A percentile compares a stretch with the other conserved stretches of the same genome.
Conservation (phyloP, 2,797 vertebrate genomes). For the Enteromius fasciolatus region DNA sequence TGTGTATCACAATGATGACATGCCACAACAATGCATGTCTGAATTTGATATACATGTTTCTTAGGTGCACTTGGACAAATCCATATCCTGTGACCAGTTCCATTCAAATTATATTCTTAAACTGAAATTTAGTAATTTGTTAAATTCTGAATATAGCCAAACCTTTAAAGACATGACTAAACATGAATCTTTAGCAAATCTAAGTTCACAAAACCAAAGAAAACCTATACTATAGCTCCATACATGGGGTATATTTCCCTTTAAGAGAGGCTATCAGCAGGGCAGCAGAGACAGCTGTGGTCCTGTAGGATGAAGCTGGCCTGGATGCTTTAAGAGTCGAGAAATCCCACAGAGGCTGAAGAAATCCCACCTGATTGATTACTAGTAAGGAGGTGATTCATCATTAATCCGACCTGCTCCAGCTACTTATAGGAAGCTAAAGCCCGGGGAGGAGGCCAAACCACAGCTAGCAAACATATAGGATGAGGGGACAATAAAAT, state of each 20-base stretch:
- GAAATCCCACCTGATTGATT: slow-evolving; percentile 76
- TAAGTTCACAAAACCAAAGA: not conserved
- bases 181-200: not conserved
- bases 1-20: not conserved
- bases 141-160: not conserved
- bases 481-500: slow-evolving; percentile 48
- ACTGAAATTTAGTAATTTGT: not conserved
- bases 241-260: not conserved
- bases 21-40: not conserved
- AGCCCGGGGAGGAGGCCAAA: slow-evolving; percentile 46
- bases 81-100: too few relatives aligned
- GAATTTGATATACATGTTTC: not conserved
- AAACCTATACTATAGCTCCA: not conserved
- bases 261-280: slow-evolving; percentile 28
- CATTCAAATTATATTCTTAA: not conserved
- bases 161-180: not conserved
- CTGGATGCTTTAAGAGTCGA: slow-evolving; percentile 38
- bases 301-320: slow-evolving; percentile 35
- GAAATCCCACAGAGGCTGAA: slow-evolving; percentile 44
- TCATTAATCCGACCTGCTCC: slow-evolving; percentile 69
- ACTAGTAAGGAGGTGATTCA: slow-evolving; percentile 74
- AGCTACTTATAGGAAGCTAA: slow-evolving; percentile 57
- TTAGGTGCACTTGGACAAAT: not conserved
- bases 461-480: slow-evolving; percentile 47
- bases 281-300: slow-evolving; percentile 32